Base-by-base conservation (phyloP, 2,113 vertebrate genomes). In the Tonatia bakeri region DNA sequence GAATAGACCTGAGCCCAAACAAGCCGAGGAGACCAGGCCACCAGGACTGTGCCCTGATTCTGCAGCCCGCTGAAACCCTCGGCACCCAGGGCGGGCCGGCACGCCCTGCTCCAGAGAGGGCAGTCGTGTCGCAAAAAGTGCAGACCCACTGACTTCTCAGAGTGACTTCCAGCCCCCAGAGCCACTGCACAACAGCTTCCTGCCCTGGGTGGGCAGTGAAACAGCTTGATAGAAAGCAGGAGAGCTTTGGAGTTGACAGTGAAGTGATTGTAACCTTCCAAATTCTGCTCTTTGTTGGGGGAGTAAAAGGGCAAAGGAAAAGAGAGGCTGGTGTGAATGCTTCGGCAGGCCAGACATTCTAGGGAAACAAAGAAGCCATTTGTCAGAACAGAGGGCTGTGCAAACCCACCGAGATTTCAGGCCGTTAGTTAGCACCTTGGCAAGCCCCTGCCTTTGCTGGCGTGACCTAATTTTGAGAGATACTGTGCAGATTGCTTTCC, bases 321-420 rank as follows among this genome's bases (percentile, higher is more conserved):
- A 84, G 33, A 94, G 61, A 92, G 76, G 64, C 92, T 61, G 59
- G 40, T 3, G 5, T 61, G 45, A 85, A n/a, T 38, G 92, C 83
- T 93, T 89, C 73, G 72, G 76, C 17, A n/a, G 97, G 96, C 54
- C 94, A 70, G 91, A 96, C 93, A 95, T 96, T 94, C 54, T 52
- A 5, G 67, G 86, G 94, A 97, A 98, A 97, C 97, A 98, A 98
- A 98, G 88, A 94, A 64, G 54, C 65, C 17, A 9, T 96, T 96
- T 97, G 96, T 96, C 95, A 98, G 97, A 89, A 86, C 11, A 33
- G 2, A 47, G 79, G 79, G 19, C 91, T 83, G 43, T 85, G 20
- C 5, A 38, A 96, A 76, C 79, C 94, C 94, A 11, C 4, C 0
- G 84, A 38, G 97, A 96, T 90, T 54, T 12, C 52, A 94, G 33